Evolutionary conservation across 1,140 invertebrate species (phyloP), one percentile per base, ranked within the genome.

Genomic region (Melanaphis sacchari): DNA sequence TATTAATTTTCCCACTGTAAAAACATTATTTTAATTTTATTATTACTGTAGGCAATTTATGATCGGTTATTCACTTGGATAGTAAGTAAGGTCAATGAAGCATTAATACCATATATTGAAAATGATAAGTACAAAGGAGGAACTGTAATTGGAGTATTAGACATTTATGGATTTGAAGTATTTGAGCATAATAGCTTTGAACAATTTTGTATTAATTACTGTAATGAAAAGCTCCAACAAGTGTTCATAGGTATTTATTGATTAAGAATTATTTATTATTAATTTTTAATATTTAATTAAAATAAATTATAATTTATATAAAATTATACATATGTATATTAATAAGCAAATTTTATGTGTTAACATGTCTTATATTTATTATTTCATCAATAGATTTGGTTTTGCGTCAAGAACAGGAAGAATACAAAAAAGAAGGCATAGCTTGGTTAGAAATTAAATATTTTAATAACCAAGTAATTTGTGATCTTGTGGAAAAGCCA

Each of bases 151-250:
- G 98, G 99, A 38, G 98, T 99, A 6, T 95, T 99, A 43, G 99
- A 99, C 95, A 99, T 99, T 95, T 99, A 99, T 95, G 99, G 99
- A 31, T 99, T 99, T 96, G 99, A 99, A 96, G 99, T 99, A 94
- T 99, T 99, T 95, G 98, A 99, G 93, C 96, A 96, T 18, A 99
- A 99, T 95, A 98, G 98, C 94, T 99, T 99, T 95, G 98, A 99
- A 95, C 98, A 99, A 95, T 98, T 99, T 95, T 99, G 98, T 95
- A 99, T 99, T 94, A 99, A 99, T 95, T 99, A 99, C 95, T 99
- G 98, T 94, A 99, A 99, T 95, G 98, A 99, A 95, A 99, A 99
- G 95, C 96, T 99, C 43, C 99, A 99, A 95, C 99, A 99, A 95
- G 96, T 99, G 11, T 99, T 99, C 95, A 99, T 99, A 94, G 97